Evolutionary conservation across 2,888 invertebrate species (phyloP).

Genomic region (Meiosimyza decipiens): DNA sequence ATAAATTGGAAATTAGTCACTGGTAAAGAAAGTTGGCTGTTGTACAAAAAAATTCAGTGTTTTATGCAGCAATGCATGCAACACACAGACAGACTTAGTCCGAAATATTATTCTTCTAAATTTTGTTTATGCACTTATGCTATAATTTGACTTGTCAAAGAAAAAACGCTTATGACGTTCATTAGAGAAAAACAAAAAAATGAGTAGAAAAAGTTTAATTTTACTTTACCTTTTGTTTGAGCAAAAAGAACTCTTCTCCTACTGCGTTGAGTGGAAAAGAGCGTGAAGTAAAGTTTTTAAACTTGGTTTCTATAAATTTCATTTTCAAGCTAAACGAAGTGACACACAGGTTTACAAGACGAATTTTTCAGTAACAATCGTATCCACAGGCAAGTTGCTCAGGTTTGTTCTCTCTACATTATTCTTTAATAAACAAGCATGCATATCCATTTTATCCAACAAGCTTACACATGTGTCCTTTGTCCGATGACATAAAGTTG

Average conservation of each 20-base stretch:
- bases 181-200: conserved; percentile 33
- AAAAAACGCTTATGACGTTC: conserved; percentile 16
- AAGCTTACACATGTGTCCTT: conserved; percentile 53
- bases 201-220: conserved; percentile 33
- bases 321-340: conserved; percentile 4
- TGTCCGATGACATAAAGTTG: conserved; percentile 38
- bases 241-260: conserved; percentile 40
- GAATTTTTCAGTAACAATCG: conserved; percentile 12
- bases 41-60: conserved; percentile 38
- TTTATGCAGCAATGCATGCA: conserved; percentile 43
- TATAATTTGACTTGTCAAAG: too few relatives aligned
- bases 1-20: conserved; percentile 30
- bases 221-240: conserved; percentile 42
- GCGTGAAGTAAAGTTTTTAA: conserved; percentile 41
- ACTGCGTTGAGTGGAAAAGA: conserved; percentile 40
- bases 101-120: conserved; percentile 3
- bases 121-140: conserved; percentile 11
- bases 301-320: conserved; percentile 27
- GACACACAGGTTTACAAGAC: conserved; percentile 30
- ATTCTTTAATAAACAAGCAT: conserved; percentile 32
- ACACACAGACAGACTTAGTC: conserved; percentile 5
- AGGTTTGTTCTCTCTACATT: neutral
- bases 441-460: conserved; percentile 47
- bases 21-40: conserved; percentile 40
- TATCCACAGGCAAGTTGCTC: conserved; percentile 27